phyloP scores from a whole-genome alignment of 2,888 invertebrate species.

The Calliopum simillimum region DNA sequence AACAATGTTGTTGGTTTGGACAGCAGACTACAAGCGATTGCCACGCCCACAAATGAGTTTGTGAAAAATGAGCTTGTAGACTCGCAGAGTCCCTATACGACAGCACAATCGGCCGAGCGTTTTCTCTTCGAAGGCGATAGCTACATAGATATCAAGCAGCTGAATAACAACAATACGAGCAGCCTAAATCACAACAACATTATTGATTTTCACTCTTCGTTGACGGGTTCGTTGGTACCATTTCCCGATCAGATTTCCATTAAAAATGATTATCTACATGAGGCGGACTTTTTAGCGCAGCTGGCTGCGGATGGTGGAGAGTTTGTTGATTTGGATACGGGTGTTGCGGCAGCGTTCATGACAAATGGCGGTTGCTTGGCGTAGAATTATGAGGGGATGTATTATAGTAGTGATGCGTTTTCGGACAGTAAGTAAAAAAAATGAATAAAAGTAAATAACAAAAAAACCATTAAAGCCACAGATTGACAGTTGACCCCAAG shows the following conservation, averaged over 20 bases:
- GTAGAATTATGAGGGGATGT: conserved; percentile 51
- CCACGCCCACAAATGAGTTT: conserved; percentile 62
- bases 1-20: conserved; percentile 43
- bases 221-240: conserved; percentile 44
- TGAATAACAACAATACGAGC: conserved; percentile 56
- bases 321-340: conserved; percentile 65
- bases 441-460: not conserved
- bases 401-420: conserved; percentile 10
- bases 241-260: conserved; percentile 64
- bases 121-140: conserved; percentile 65
- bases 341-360: conserved; percentile 63
- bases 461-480: conserved; percentile 17
- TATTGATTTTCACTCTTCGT: conserved; percentile 52
- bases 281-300: conserved; percentile 61
- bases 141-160: conserved; percentile 64
- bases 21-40: conserved; percentile 47
- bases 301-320: conserved; percentile 63
- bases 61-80: conserved; percentile 66
- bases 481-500: conserved; percentile 12
- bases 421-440: conserved; percentile 48
- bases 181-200: conserved; percentile 56
- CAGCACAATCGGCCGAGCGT: conserved; percentile 66
- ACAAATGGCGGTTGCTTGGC: conserved; percentile 66
- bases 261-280: conserved; percentile 61
- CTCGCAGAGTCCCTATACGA: conserved; percentile 66